Evolutionary conservation across 1,140 invertebrate genomes (phyloP).

Genomic region (Steinernema khuongi): DNA sequence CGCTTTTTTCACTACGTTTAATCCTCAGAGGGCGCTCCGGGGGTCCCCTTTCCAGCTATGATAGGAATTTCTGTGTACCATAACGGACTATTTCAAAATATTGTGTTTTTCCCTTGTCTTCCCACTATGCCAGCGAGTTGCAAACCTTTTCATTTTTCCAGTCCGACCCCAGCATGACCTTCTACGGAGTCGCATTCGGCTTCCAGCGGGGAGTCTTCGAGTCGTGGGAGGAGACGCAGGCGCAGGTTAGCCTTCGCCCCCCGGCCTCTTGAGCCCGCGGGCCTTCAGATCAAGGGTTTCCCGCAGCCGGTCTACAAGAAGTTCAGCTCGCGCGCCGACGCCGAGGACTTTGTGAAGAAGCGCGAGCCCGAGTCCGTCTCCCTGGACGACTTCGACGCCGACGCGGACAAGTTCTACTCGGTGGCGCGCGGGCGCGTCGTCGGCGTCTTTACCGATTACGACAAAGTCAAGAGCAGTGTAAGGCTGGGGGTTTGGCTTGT

Average conservation of each 20-base stretch:
- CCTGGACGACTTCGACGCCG: constrained; percentile 23
- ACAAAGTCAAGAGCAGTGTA: constrained; percentile 40
- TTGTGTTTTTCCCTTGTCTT: neutral
- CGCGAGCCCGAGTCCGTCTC: constrained; percentile 18
- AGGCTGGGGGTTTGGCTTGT: constrained; percentile 7
- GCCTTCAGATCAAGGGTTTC: constrained; percentile 35
- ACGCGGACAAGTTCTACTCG: constrained; percentile 38
- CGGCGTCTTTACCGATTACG: constrained; percentile 39
- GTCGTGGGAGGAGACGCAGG: constrained; percentile 24
- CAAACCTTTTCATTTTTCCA: too few relatives aligned
- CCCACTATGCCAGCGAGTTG: neutral
- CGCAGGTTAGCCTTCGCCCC: constrained; percentile 17
- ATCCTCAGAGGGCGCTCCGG: too few relatives aligned
- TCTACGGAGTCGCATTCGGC: constrained; percentile 30
- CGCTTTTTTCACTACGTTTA: too few relatives aligned
- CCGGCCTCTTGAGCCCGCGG: neutral
- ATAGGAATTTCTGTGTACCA: too few relatives aligned
- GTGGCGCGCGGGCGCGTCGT: constrained; percentile 40
- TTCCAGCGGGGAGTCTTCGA: constrained; percentile 28
- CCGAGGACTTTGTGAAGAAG: constrained; percentile 28
- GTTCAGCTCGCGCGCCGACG: constrained; percentile 32
- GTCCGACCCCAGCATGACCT: neutral
- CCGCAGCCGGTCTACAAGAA: constrained; percentile 39
- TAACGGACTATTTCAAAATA: too few relatives aligned
- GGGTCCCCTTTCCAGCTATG: too few relatives aligned